Evolutionary conservation across 1,140 invertebrate species (phyloP).

Genomic region (Campoletis sonorensis): DNA sequence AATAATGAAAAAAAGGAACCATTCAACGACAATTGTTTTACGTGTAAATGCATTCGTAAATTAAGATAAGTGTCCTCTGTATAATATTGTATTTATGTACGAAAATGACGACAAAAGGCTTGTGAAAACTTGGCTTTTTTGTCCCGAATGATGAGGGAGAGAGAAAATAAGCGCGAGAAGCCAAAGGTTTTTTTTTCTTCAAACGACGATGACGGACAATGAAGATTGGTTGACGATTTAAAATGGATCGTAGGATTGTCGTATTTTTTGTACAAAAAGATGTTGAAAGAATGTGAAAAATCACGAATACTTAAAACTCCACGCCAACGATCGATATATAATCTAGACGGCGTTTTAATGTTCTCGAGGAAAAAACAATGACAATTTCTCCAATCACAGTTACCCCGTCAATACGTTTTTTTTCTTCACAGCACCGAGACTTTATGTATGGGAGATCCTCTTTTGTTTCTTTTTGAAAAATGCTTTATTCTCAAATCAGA

Average conservation of each 20-base stretch:
- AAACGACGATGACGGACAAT: constrained; percentile 31
- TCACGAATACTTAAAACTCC: no score
- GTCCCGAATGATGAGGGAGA: constrained; percentile 7
- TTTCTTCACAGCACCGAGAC: no score
- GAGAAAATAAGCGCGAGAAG: constrained; percentile 72
- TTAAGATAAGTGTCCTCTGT: constrained; percentile 74
- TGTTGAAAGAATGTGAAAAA: background rate
- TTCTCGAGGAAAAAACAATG: no score
- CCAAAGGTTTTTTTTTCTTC: constrained; percentile 68
- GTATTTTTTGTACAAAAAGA: constrained; percentile 29
- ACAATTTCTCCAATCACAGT: no score
- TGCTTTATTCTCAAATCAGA: no score
- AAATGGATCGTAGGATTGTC: constrained; percentile 19
- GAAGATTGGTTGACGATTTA: constrained; percentile 21
- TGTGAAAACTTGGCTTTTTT: constrained; percentile 70
- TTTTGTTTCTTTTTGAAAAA: no score
- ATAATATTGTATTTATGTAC: constrained; percentile 77
- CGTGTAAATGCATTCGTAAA: constrained; percentile 71
- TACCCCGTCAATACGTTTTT: no score
- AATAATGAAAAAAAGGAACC: background rate
- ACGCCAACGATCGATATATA: no score
- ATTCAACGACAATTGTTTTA: constrained; percentile 56
- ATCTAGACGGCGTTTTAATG: no score
- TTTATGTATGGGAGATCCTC: no score
- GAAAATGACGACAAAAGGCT: constrained; percentile 66